Evolutionary conservation across 2,113 vertebrate genomes (phyloP), one percentile per base, ranked within the genome.

Genomic region (Planiliza haematocheilus): DNA sequence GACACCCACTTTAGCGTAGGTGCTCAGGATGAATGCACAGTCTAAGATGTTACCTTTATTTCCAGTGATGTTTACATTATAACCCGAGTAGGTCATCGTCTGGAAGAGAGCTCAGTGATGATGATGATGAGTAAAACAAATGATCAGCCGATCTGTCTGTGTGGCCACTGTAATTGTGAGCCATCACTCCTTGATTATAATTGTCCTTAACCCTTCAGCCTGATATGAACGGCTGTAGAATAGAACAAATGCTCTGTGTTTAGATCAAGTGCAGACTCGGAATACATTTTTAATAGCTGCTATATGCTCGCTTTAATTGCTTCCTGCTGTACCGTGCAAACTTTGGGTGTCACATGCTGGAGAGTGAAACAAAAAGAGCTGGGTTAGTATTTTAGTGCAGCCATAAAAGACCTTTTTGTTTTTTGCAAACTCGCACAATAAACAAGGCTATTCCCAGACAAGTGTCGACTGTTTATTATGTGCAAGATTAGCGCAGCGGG

Each of bases 231-330:
- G 65, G 66, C 50, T 72, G 3, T 48, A 56, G 50, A 66, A 58
- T 21, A 37, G 60, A 50, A 37, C 14, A 16, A 48, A 58, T 18
- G 38, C 16, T n/a, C 20, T 53, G 17, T 34, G 46, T 51, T 38
- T 10, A 41, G 36, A 67, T 58, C 70, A 63, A 37, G 36, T 43
- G 46, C 7, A 39, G 48, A 81, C 10, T 51, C 24, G n/a, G 13
- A 69, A 41, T 72, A 43, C 43, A 66, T 49, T 71, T 69, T 51
- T 5, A 53, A 57, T 36, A 52, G 70, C 48, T n/a, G 1, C 37
- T 58, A 20, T 50, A 56, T 41, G 43, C 3, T 30, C 24, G 20
- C 14, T 75, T 80, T 75, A 63, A 77, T 76, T 41, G 42, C 39
- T 56, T 55, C 60, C 57, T 1, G 1, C 61, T 74, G 56, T 53